Conservation (phyloP, 64 coral and sea anemone genomes). For the Trachythela sp. region DNA sequence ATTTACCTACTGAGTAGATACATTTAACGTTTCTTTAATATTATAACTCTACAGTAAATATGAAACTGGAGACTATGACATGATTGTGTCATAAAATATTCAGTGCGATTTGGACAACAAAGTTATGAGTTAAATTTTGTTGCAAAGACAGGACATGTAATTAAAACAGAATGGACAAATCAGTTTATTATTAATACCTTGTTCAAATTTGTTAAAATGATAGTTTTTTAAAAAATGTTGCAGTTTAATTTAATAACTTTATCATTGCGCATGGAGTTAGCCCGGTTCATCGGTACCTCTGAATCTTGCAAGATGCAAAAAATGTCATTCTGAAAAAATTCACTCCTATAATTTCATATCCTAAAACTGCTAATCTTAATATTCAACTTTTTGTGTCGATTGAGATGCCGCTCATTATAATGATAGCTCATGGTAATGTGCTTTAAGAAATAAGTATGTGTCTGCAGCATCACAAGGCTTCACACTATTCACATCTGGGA, state of each 20-base stretch:
- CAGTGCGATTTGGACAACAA: neutral
- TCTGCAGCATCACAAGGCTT: slow-evolving; percentile 34
- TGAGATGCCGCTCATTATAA: neutral
- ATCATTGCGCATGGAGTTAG: too few relatives aligned
- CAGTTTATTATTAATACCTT: too few relatives aligned
- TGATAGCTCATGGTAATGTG: neutral
- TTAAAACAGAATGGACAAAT: neutral
- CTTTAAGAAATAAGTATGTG: slow-evolving; percentile 45
- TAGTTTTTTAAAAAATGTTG: neutral
- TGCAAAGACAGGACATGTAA: neutral
- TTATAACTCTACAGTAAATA: neutral
- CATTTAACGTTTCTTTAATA: neutral
- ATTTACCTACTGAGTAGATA: neutral
- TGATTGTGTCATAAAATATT: neutral
- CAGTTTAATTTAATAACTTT: neutral
- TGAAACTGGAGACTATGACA: neutral
- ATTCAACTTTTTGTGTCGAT: neutral
- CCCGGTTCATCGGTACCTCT: too few relatives aligned
- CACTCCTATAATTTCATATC: too few relatives aligned
- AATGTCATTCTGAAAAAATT: too few relatives aligned
- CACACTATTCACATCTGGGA: slow-evolving; percentile 28
- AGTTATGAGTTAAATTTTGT: neutral
- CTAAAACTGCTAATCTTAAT: too few relatives aligned
- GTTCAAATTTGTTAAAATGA: neutral
- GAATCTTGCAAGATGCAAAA: too few relatives aligned